phyloP scores from a whole-genome alignment of 2,888 invertebrate genomes.

The Drosophila merina region DNA sequence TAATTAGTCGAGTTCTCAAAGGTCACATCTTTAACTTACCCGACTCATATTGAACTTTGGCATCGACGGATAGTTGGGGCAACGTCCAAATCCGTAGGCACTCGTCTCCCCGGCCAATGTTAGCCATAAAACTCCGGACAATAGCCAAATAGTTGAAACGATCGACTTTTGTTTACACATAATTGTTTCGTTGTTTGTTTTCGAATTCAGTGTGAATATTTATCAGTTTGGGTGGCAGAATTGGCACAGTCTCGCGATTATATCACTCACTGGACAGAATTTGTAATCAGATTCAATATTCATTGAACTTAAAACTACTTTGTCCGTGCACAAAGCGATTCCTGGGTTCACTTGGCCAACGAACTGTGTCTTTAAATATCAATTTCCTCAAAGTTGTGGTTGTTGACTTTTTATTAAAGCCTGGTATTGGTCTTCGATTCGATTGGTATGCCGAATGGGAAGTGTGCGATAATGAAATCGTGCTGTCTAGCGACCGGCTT shows the following conservation, averaged over 20 bases:
- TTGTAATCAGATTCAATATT: slow-evolving; percentile 9
- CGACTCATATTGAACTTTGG: slow-evolving; percentile 87
- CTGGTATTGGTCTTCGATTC: too few species aligned
- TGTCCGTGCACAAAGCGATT: slow-evolving; percentile 48
- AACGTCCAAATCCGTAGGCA: slow-evolving; percentile 87
- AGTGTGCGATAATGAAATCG: slow-evolving; percentile 75
- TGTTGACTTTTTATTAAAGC: too few species aligned
- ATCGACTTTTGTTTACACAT: slow-evolving; percentile 45
- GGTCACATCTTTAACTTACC: slow-evolving; percentile 84
- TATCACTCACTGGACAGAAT: slow-evolving; percentile 14
- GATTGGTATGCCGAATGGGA: slow-evolving; percentile 60
- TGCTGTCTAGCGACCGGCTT: slow-evolving; percentile 41
- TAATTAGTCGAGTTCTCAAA: background rate
- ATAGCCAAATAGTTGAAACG: slow-evolving; percentile 34
- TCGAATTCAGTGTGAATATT: slow-evolving; percentile 9
- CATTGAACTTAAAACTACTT: slow-evolving; percentile 25
- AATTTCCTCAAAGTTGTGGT: slow-evolving; percentile 54
- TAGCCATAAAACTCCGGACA: slow-evolving; percentile 48
- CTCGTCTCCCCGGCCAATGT: slow-evolving; percentile 41
- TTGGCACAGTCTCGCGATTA: slow-evolving; percentile 36
- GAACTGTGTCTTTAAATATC: slow-evolving; percentile 47
- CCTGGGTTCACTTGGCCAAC: slow-evolving; percentile 59
- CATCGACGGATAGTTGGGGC: slow-evolving; percentile 88
- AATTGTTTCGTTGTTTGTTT: slow-evolving; percentile 29
- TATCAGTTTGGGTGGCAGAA: slow-evolving; percentile 12